These are phyloP conservation scores for Busseola fusca DNA, from an alignment of 2,888 invertebrate species.

Conservation along the genomic window DNA sequence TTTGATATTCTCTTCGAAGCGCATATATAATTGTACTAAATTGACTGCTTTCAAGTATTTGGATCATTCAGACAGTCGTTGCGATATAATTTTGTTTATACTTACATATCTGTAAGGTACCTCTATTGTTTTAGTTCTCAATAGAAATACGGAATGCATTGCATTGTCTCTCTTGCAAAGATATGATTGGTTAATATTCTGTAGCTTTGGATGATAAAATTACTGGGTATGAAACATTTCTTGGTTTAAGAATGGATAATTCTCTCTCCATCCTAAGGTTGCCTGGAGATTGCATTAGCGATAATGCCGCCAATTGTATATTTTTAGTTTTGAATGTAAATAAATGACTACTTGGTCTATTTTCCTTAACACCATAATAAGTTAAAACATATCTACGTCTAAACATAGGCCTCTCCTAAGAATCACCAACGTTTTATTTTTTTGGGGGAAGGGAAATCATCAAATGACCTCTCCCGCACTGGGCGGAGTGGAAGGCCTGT, in stretches of 20 bases:
- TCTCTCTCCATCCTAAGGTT: too few relatives aligned
- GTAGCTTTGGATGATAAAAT: constrained; percentile 5
- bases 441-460: too few relatives aligned
- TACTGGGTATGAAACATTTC: constrained; percentile 15
- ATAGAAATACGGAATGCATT: constrained; percentile 33
- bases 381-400: not conserved
- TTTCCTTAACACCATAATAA: not conserved
- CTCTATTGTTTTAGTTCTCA: constrained; percentile 45
- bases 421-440: too few relatives aligned
- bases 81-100: constrained; percentile 37
- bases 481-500: too few relatives aligned
- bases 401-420: not conserved
- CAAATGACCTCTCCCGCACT: too few relatives aligned
- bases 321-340: too few relatives aligned
- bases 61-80: constrained; percentile 22
- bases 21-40: constrained; percentile 45
- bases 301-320: too few relatives aligned
- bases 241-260: not conserved
- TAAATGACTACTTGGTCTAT: not conserved
- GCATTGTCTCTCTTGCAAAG: constrained; percentile 33
- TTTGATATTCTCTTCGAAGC: constrained; percentile 24
- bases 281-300: too few relatives aligned
- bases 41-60: constrained; percentile 32
- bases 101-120: constrained; percentile 19
- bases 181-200: constrained; percentile 26